phyloP scores from a whole-genome alignment of 1,140 invertebrate genomes.

The Tetragnatha versicolor region DNA sequence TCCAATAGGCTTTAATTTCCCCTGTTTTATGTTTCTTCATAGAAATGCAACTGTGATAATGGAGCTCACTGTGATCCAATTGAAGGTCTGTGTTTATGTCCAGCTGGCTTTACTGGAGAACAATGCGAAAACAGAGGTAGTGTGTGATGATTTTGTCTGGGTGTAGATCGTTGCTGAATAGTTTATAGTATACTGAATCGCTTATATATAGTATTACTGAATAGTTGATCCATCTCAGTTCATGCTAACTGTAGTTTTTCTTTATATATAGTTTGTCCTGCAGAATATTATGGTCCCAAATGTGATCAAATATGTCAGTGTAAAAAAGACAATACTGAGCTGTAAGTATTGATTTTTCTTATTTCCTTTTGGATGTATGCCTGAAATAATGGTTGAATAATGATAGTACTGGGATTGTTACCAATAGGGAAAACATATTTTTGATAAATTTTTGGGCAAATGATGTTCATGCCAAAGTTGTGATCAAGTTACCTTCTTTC shows the following conservation, averaged over 20 bases:
- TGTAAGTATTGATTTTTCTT: constrained; percentile 47
- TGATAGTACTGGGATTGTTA: too few species aligned
- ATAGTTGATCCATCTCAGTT: too few species aligned
- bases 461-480: background rate
- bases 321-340: constrained; percentile 56
- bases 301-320: constrained; percentile 59
- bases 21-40: too few species aligned
- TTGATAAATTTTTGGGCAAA: background rate
- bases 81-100: constrained; percentile 79
- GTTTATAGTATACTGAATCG: too few species aligned
- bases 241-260: constrained; percentile 3
- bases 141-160: too few species aligned
- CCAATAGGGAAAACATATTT: background rate
- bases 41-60: constrained; percentile 67
- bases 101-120: constrained; percentile 69
- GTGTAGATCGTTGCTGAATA: too few species aligned
- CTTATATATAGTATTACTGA: too few species aligned
- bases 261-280: constrained; percentile 50
- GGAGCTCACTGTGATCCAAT: constrained; percentile 63
- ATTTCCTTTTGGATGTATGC: background rate
- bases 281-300: constrained; percentile 55
- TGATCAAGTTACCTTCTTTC: constrained; percentile 32
- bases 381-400: background rate
- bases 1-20: too few species aligned
- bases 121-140: constrained; percentile 51